phyloP scores from a whole-genome alignment of 2,888 invertebrate species.

The Apantesis nais region DNA sequence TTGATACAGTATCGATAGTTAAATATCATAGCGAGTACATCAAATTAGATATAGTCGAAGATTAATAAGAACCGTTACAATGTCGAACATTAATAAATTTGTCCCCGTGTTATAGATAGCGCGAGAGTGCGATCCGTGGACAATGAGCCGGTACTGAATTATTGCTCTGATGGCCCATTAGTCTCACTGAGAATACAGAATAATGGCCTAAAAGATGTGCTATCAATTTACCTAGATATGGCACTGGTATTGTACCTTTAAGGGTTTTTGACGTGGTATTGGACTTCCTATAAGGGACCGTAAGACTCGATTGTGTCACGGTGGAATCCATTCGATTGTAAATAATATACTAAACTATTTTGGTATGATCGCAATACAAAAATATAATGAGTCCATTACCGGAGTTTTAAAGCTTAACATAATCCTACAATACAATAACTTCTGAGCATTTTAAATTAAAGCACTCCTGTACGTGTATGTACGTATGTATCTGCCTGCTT shows the following conservation, averaged over 20 bases:
- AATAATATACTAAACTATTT: conserved; percentile 14
- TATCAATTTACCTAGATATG: conserved; percentile 61
- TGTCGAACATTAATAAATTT: conserved; percentile 83
- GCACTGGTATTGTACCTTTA: conserved; percentile 51
- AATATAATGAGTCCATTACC: background rate
- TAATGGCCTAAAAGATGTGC: conserved; percentile 68
- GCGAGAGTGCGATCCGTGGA: conserved; percentile 77
- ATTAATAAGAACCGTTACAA: conserved; percentile 75
- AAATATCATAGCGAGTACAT: conserved; percentile 57
- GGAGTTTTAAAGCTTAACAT: background rate
- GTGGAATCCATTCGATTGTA: conserved; percentile 25
- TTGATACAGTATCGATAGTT: conserved; percentile 32
- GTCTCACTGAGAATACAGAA: conserved; percentile 76
- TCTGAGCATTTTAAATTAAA: background rate
- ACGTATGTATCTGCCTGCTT: background rate
- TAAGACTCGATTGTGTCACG: conserved; percentile 30
- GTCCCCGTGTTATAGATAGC: conserved; percentile 80
- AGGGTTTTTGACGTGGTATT: conserved; percentile 30
- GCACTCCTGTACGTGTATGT: background rate
- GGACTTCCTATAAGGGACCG: conserved; percentile 28
- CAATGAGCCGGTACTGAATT: conserved; percentile 81
- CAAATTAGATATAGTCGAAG: conserved; percentile 69
- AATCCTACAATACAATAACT: background rate
- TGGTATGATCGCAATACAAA: conserved; percentile 7
- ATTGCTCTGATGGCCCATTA: conserved; percentile 79